phyloP scores from a whole-genome alignment of 2,797 vertebrate genomes.

The Sebastes dallii region DNA sequence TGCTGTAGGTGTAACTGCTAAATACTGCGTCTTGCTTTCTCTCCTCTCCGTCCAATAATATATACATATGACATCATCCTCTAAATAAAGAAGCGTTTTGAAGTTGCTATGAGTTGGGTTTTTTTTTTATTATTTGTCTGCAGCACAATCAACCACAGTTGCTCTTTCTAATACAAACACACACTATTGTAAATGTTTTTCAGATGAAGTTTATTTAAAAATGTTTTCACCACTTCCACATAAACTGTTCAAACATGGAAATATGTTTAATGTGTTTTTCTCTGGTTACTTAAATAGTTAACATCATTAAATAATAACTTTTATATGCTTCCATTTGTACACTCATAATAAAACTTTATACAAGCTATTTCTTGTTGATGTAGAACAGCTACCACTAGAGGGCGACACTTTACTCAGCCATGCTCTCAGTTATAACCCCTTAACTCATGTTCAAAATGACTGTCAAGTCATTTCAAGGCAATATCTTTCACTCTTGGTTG shows the following conservation, averaged over 20 bases:
- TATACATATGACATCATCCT: conserved; percentile 29
- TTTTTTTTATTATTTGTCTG: background rate
- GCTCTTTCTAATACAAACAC: background rate
- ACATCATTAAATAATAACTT: background rate
- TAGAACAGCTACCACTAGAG: background rate
- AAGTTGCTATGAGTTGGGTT: background rate
- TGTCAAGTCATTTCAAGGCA: background rate
- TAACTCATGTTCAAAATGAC: background rate
- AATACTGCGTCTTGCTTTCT: conserved; percentile 15
- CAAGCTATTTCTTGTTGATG: background rate
- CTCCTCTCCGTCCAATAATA: conserved; percentile 23
- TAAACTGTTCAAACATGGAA: background rate
- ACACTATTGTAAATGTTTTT: background rate
- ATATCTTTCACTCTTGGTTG: background rate
- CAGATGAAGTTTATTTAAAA: conserved; percentile 7
- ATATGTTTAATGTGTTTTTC: background rate
- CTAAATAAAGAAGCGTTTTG: conserved; percentile 63
- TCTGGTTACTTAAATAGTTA: conserved; percentile 21
- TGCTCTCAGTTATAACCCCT: background rate
- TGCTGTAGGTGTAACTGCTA: conserved; percentile 54
- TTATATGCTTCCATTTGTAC: background rate
- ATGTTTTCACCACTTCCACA: background rate
- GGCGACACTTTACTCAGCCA: background rate
- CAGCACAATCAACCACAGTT: background rate
- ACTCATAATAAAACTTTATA: background rate